Evolutionary conservation across 92 coral and sea anemone species (phyloP).

Genomic region (Palythoa grandiflora): DNA sequence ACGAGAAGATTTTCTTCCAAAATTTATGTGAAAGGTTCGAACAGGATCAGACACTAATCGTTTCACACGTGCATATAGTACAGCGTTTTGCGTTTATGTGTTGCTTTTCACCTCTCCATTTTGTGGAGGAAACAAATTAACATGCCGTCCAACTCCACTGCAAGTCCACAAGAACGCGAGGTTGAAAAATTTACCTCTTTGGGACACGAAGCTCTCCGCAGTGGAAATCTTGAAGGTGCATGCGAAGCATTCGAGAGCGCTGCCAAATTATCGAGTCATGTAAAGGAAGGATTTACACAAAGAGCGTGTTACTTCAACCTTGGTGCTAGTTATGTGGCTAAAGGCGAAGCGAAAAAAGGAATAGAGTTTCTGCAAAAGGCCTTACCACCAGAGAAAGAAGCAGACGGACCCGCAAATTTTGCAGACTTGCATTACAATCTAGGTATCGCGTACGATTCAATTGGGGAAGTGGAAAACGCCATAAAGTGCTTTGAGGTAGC

Average conservation of each 20-base stretch:
- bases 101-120: neutral
- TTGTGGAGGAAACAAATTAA: neutral
- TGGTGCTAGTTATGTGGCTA: constrained; percentile 97
- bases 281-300: constrained; percentile 87
- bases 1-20: neutral
- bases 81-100: neutral
- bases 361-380: constrained; percentile 84
- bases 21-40: neutral
- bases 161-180: constrained; percentile 47
- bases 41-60: no score
- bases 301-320: constrained; percentile 97
- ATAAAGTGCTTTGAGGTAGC: constrained; percentile 85
- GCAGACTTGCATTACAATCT: constrained; percentile 95
- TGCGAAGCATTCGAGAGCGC: constrained; percentile 88
- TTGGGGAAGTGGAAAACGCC: constrained; percentile 75
- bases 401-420: constrained; percentile 87
- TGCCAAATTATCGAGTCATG: constrained; percentile 67
- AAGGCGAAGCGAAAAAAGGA: constrained; percentile 86
- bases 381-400: constrained; percentile 87
- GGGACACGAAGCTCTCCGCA: constrained; percentile 85
- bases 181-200: constrained; percentile 81
- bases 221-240: constrained; percentile 83
- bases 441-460: constrained; percentile 89
- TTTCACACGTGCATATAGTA: neutral
- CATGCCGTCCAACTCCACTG: constrained; percentile 10